Conservation (phyloP, 2,113 vertebrate species). For the Sinosuthora webbiana region DNA sequence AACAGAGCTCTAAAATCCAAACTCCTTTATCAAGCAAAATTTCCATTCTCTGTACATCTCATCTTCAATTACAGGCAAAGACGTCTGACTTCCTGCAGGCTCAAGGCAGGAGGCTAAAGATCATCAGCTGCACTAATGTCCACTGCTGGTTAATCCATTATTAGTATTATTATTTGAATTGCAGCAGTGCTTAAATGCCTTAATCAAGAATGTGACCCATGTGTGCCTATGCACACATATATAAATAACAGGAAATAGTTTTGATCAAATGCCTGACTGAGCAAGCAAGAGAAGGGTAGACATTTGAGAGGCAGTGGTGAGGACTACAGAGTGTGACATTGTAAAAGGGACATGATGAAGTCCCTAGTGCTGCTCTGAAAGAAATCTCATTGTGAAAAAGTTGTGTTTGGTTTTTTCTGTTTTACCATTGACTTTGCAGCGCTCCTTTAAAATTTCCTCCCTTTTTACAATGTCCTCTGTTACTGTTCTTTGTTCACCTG, state of each 20-base stretch:
- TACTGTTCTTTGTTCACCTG: background rate
- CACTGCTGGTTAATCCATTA: constrained; percentile 33
- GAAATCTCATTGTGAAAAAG: background rate
- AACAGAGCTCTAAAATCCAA: background rate
- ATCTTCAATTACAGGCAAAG: background rate
- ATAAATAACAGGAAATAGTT: background rate
- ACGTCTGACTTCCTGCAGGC: constrained; percentile 8
- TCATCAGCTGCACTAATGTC: constrained; percentile 19
- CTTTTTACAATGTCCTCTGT: background rate
- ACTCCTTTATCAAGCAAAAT: background rate
- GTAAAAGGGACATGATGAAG: background rate
- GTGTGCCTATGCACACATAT: background rate
- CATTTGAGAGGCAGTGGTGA: background rate
- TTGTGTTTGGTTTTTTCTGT: background rate
- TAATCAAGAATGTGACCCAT: background rate
- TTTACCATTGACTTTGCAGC: background rate
- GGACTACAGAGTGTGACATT: background rate
- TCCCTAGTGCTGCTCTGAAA: background rate
- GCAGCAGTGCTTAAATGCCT: background rate
- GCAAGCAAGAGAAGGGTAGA: background rate
- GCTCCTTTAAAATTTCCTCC: background rate
- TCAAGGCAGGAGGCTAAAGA: constrained; percentile 50
- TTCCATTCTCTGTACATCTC: background rate
- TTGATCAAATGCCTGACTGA: background rate
- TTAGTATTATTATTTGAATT: constrained; percentile 1